A percentile compares a stretch with the other conserved stretches of the same genome.
Conservation (phyloP, 2,113 vertebrate genomes). For the Megaceryle maxima region DNA sequence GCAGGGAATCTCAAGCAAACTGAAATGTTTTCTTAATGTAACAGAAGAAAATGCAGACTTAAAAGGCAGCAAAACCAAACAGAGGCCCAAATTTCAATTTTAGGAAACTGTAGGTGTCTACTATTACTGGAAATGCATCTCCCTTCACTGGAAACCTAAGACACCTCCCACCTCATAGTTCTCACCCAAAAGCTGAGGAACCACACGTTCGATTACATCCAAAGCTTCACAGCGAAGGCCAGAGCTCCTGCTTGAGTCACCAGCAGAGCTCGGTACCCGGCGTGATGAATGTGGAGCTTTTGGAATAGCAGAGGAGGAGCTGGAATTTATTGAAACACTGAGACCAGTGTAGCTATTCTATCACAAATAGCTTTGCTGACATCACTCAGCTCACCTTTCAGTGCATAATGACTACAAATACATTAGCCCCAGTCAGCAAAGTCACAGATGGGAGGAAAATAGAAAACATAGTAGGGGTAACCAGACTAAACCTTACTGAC, state of each 20-base stretch:
- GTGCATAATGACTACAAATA: background rate
- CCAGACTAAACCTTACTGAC: background rate
- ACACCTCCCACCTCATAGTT: conserved; percentile 56
- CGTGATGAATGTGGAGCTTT: background rate
- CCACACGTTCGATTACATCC: background rate
- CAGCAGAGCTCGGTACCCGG: background rate
- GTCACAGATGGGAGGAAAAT: background rate
- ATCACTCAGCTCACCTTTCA: conserved; percentile 3
- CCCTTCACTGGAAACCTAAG: conserved; percentile 33
- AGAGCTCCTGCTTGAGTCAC: conserved; percentile 37
- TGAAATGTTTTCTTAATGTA: background rate
- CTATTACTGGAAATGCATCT: conserved; percentile 55
- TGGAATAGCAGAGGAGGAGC: conserved; percentile 27
- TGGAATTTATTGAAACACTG: background rate
- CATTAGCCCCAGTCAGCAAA: background rate
- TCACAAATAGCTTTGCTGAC: background rate
- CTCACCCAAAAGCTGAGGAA: conserved; percentile 31
- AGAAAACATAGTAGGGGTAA: background rate
- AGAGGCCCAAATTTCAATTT: conserved; percentile 26
- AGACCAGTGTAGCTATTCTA: background rate
- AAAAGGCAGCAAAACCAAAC: conserved; percentile 17
- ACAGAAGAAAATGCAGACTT: background rate
- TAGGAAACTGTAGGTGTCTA: conserved; percentile 37
- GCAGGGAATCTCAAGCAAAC: background rate
- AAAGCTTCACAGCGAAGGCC: background rate